phyloP scores from a whole-genome alignment of 2,797 vertebrate genomes.

The Octomys mimax region DNA sequence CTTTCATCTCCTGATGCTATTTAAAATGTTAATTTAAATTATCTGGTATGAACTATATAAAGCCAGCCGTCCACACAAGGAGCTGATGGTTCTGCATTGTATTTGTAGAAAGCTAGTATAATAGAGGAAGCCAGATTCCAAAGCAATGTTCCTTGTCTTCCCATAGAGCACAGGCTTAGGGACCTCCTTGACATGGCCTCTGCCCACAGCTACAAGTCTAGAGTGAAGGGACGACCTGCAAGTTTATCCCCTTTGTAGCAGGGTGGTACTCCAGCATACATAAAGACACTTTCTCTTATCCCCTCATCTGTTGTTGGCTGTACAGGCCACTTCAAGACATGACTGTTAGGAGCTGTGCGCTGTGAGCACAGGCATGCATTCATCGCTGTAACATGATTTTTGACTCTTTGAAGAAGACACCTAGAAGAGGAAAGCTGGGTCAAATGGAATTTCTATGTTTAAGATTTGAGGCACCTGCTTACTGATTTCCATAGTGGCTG shows the following conservation, averaged over 20 bases:
- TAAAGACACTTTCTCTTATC: background rate
- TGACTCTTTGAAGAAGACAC: background rate
- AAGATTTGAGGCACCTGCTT: background rate
- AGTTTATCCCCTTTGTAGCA: background rate
- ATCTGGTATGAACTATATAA: background rate
- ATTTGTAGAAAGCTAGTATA: background rate
- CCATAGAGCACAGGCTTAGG: background rate
- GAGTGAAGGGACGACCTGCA: background rate
- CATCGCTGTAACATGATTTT: background rate
- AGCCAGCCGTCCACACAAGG: background rate
- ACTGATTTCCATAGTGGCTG: background rate
- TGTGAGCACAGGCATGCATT: background rate
- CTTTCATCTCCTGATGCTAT: background rate
- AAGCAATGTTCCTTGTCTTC: background rate
- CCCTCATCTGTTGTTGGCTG: background rate
- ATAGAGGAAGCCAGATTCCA: background rate
- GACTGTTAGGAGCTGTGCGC: background rate
- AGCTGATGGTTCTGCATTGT: background rate
- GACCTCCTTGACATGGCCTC: background rate
- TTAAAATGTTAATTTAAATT: slow-evolving; percentile 37
- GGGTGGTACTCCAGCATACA: background rate
- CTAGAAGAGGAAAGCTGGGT: background rate
- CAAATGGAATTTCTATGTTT: background rate
- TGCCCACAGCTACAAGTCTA: background rate
- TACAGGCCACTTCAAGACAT: background rate